phyloP scores from a whole-genome alignment of 2,113 vertebrate genomes.

The Dascyllus trimaculatus region DNA sequence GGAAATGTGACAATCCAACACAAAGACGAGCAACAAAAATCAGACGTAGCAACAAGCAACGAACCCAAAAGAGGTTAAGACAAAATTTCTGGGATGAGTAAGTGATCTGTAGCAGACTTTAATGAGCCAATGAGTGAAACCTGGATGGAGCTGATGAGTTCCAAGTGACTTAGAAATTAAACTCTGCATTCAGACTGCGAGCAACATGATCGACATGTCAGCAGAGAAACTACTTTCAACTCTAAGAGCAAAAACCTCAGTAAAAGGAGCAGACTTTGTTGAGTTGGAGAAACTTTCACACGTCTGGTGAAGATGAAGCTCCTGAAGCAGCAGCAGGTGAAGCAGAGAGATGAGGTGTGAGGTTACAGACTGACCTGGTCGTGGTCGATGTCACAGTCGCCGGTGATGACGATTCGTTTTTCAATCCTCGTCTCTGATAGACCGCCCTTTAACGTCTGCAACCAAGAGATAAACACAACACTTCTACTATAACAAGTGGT shows the following conservation, averaged over 20 bases:
- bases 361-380: conserved; percentile 89
- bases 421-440: conserved; percentile 99
- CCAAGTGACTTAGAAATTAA: neutral
- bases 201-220: conserved; percentile 60
- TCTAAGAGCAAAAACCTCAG: too few relatives aligned
- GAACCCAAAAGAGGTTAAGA: neutral
- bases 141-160: conserved; percentile 1
- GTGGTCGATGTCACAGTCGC: conserved; percentile 97
- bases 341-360: neutral
- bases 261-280: too few relatives aligned
- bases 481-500: too few relatives aligned
- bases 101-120: neutral
- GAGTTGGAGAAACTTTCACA: too few relatives aligned
- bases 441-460: conserved; percentile 89
- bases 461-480: neutral
- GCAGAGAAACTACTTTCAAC: neutral
- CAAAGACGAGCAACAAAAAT: conserved; percentile 1
- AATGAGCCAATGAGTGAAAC: neutral
- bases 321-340: neutral
- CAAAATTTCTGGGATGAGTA: conserved; percentile 4
- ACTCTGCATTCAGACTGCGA: neutral
- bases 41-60: neutral
- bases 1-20: conserved; percentile 6
- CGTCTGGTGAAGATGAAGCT: neutral
- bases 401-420: conserved; percentile 98